Evolutionary conservation across 2,797 vertebrate species (phyloP).

Genomic region (Pseudotriccus pelzelni): DNA sequence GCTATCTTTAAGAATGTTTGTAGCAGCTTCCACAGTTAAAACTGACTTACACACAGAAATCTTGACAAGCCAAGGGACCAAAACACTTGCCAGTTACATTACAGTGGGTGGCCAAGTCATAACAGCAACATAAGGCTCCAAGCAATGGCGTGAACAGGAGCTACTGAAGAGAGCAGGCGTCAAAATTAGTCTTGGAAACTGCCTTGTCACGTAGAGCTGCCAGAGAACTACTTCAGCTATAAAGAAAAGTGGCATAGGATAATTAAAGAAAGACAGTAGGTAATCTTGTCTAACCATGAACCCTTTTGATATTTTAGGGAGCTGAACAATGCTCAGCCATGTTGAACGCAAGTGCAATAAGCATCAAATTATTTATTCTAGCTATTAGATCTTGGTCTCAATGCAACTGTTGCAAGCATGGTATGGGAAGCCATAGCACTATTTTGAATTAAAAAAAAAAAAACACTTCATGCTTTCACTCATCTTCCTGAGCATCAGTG

Average conservation of each 20-base stretch:
- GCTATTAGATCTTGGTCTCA: neutral
- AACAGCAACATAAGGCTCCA: constrained; percentile 4
- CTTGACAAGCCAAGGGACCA: constrained; percentile 5
- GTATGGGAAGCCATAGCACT: neutral
- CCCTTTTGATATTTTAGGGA: neutral
- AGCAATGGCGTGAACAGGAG: neutral
- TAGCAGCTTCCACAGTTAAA: constrained; percentile 14
- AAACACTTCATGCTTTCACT: neutral
- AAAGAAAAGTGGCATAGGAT: neutral
- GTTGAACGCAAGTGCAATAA: neutral
- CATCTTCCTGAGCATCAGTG: neutral
- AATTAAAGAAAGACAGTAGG: neutral
- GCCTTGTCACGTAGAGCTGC: neutral
- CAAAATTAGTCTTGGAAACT: neutral
- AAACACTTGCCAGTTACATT: neutral
- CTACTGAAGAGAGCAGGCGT: neutral
- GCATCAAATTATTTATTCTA: neutral
- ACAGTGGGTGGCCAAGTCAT: neutral
- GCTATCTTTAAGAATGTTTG: neutral
- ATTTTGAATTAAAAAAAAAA: neutral
- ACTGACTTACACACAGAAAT: neutral
- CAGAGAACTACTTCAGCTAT: neutral
- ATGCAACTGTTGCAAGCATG: neutral
- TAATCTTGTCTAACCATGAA: neutral
- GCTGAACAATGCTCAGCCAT: neutral